Evolutionary conservation across 2,888 invertebrate species (phyloP), one percentile per base, ranked within the genome.

Genomic region (Ichneumon xanthorius): DNA sequence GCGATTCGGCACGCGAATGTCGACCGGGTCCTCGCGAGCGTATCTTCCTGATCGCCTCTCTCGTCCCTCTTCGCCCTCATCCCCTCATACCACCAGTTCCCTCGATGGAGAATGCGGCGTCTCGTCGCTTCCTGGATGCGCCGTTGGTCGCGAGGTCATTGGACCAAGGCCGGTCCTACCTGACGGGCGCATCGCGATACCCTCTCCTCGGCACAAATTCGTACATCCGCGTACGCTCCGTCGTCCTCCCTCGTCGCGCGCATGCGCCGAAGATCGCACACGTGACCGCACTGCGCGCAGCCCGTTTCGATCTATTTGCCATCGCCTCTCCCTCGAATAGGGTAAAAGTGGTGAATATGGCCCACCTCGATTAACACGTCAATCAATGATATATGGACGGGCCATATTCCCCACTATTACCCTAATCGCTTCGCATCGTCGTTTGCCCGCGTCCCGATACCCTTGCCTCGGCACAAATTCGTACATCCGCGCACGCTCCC

Each of bases 141-240:
- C 72, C 82, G 82, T 85, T 83, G 84, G 85, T 89, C 84, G 86
- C 87, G 90, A 91, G 91, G 91, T 92, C 90, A 90, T 91, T 91
- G 92, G 91, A 91, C 90, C 92, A 92, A 92, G 92, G 92, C 88
- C 90, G 89, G 89, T 89, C 89, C 90, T 90, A 91, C 90, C 89
- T 89, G 90, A 3, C 86, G 83, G 83, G 85, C 86, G 80, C 87
- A 50, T 30, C 50, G 65, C 26, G 22, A 33, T 63, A 11, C 58
- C 50, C 14, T 65, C n/a, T 30, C 30, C 19, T 9, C 19, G n/a
- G 7, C 53, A 53, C 53, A 19, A 19, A 53, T 19, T 19, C 53
- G 6, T 19, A 45, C 14, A 45, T 0, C 45, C 45, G 4, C 45
- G 4, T 4, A 45, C 14, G 26, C 45, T 16, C 3, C 14, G 3